Base-by-base conservation (phyloP, 2,797 vertebrate species). In the Tenualosa thibaudeaui region DNA sequence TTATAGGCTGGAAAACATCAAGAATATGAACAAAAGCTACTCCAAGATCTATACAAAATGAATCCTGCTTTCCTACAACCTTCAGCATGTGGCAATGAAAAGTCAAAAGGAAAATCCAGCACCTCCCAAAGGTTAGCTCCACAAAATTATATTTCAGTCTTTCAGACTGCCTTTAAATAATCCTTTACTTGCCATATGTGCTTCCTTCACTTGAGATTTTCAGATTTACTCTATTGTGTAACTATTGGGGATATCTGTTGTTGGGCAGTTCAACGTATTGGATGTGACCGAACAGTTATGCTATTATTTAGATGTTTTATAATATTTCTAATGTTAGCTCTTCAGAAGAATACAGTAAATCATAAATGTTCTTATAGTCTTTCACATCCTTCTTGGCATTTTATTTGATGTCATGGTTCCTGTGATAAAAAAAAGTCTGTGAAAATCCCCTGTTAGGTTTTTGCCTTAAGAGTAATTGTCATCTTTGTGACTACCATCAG, bases 1-100 rank as follows among this genome's bases (percentile, higher is more conserved):
- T 81, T 83, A 81, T 90, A 97, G 96, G 96, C 96, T 86, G 96
- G 96, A 88, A 97, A 97, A 90, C 96, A 97, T 90, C 96, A 97
- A 90, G 96, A 97, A 90, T 97, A 97, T 88, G 96, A 97, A 94
- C 96, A 97, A 93, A 97, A 97, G 91, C 91, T 97, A 89, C 96
- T 97, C 86, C 96, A 97, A 92, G 96, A 97, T 90, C 94, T 97
- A 89, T 97, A 96, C 92, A 97, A 97, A 93, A 90, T 96, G 93
- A 97, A 97, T 88, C 96, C 96, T 84, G 96, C 95, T 92, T 97
- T 97, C 91, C 94, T 97, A 91, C 96, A 97, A 0, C 92, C 96
- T 83, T 95, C 96, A 91, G 92, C 95, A 88, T 94, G 96, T 94
- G 95, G 94, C 86, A 94, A 95, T 89, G 96, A 97, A 92, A 97